Conservation (phyloP, 2,113 vertebrate genomes). For the Odobenus rosmarus region DNA sequence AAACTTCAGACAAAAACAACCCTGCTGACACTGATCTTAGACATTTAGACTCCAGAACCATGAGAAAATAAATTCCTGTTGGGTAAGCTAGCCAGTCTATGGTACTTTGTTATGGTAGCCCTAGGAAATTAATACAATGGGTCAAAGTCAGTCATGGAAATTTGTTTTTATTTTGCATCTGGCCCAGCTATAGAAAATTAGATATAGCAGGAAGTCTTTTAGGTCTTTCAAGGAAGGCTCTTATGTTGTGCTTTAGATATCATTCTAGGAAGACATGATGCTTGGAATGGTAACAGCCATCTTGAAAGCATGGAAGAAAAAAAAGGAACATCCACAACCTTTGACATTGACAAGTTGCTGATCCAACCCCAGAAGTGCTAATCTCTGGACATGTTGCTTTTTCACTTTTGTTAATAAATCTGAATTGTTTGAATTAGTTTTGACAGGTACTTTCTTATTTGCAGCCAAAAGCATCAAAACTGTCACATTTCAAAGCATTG, state of each 20-base stretch:
- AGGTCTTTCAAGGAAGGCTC: not conserved
- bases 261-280: not conserved
- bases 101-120: not conserved
- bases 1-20: not conserved
- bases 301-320: slow-evolving; percentile 14
- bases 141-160: not conserved
- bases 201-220: not conserved
- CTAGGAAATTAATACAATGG: not conserved
- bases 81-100: not conserved
- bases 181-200: not conserved
- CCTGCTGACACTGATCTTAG: not conserved
- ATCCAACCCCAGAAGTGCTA: not conserved
- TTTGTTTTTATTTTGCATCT: not conserved
- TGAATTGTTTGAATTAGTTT: not conserved
- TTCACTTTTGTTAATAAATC: slow-evolving; percentile 28
- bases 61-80: not conserved
- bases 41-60: not conserved
- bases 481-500: not conserved
- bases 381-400: not conserved
- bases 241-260: not conserved
- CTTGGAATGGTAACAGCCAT: not conserved
- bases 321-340: not conserved
- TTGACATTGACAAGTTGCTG: not conserved
- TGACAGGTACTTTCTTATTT: not conserved
- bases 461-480: not conserved